Base-by-base conservation (phyloP, 1,140 invertebrate species). In the Danaus plexippus region DNA sequence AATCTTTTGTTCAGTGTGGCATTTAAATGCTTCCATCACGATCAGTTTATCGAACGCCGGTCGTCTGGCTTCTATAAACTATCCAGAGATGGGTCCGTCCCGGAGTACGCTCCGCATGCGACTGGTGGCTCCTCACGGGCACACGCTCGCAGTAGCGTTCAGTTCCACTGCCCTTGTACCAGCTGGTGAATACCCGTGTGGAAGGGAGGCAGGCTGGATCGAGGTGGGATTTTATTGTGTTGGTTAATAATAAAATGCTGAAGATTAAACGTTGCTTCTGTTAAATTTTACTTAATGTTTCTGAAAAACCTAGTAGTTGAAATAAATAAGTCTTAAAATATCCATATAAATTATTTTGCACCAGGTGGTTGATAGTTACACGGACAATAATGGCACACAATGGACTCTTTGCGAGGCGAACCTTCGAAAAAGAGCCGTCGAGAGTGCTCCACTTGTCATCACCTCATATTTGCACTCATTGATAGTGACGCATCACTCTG, bases 401-500 rank as follows among this genome's bases (percentile, higher is more conserved):
- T 92, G 91, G 91, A 87, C 87, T 5, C 80, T 93, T 2, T 92
- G 92, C 62, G 85, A 89, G 62, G 73, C 82, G n/a, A 68, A 63
- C 8, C 47, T 71, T 8, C 50, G 46, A 9, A 71, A 75, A 58
- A 61, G 79, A 40, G 66, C 69, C 43, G 50, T 77, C 9, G 68
- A 83, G 11, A 77, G 67, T 9, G 73, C 88, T 0, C 88, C 89
- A 0, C 84, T 92, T 18, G 74, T 90, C 40, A 90, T 92, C 57
- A 89, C 88, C 54, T 92, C 91, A 0, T 92, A 90, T 64, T 72
- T 92, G 1, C 90, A 92, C 68, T 88, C 90, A 0, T 63, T 92
- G 5, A 80, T 88, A 7, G 71, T 92, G 6, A 81, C 88, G 2
- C 90, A 91, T 57, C 85, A 77, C 54, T 78, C 87, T 6, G 83